These are phyloP conservation scores for Daktulosphaira vitifoliae DNA, from an alignment of 1,140 invertebrate species.

Conservation along the genomic window DNA sequence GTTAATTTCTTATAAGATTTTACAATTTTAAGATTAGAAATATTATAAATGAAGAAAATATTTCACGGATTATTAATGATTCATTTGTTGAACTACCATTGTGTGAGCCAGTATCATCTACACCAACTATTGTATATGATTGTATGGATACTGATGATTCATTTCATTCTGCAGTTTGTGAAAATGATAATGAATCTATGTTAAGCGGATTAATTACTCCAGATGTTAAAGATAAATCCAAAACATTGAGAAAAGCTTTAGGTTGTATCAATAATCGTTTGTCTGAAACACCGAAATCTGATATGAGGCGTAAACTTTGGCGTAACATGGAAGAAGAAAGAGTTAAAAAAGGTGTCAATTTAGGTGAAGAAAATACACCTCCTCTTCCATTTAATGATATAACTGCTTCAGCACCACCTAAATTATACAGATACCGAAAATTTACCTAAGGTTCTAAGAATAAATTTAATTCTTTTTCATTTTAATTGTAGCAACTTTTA, in stretches of 20 bases:
- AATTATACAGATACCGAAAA: conserved; percentile 6
- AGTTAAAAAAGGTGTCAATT: not conserved
- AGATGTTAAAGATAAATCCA: not conserved
- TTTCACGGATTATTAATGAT: not conserved
- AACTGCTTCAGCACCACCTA: conserved; percentile 19
- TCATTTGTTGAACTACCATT: not conserved
- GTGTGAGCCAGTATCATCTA: not conserved
- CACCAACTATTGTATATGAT: not conserved
- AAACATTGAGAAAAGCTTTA: not conserved
- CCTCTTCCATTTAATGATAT: conserved; percentile 6
- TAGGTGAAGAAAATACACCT: conserved; percentile 17
- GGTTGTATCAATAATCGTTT: conserved; percentile 15
- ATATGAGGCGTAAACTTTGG: conserved; percentile 28
- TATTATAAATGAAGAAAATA: conserved; percentile 23
- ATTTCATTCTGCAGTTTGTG: conserved; percentile 10
- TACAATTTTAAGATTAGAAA: not conserved
- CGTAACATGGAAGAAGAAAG: conserved; percentile 28
- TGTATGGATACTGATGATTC: conserved; percentile 13
- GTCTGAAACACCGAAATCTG: conserved; percentile 4
- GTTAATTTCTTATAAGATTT: no score
- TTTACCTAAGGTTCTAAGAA: not conserved
- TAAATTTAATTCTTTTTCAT: no score
- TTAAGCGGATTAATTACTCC: not conserved
- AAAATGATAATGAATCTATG: conserved; percentile 4
- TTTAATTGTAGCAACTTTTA: no score